Evolutionary conservation across 2,113 vertebrate genomes (phyloP).

Genomic region (Pseudopipra pipra): DNA sequence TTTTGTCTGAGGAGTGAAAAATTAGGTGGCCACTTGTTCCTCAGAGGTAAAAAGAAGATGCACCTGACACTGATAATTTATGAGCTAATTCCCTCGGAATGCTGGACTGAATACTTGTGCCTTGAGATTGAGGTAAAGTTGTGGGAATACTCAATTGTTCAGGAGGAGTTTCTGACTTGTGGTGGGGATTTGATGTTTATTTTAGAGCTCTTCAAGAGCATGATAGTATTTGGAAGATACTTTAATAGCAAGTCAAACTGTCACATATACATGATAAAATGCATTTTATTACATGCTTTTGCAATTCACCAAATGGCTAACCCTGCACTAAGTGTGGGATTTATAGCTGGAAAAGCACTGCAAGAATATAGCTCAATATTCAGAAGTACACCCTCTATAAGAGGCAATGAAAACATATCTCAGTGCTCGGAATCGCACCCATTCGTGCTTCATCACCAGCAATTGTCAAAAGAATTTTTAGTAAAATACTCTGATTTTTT

Average conservation of each 20-base stretch:
- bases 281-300: conserved; percentile 41
- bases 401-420: conserved; percentile 39
- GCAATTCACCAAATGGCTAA: conserved; percentile 51
- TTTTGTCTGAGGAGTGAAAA: background rate
- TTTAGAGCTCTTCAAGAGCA: conserved; percentile 30
- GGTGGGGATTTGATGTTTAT: conserved; percentile 42
- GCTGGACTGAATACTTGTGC: background rate
- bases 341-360: conserved; percentile 23
- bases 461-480: background rate
- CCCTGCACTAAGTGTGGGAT: conserved; percentile 11
- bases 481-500: background rate
- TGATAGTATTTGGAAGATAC: conserved; percentile 23
- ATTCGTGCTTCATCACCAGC: conserved; percentile 29
- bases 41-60: background rate
- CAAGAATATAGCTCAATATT: conserved; percentile 48
- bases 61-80: background rate
- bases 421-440: background rate
- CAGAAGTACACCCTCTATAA: background rate
- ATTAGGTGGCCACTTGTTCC: background rate
- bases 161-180: background rate
- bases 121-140: background rate
- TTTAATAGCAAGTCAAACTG: conserved; percentile 39
- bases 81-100: background rate
- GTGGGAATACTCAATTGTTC: background rate
- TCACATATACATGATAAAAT: conserved; percentile 54